A percentile compares a stretch with the other conserved stretches of the same genome.
phyloP scores from a whole-genome alignment of 2,797 vertebrate genomes.

The Gambusia yucatana region DNA sequence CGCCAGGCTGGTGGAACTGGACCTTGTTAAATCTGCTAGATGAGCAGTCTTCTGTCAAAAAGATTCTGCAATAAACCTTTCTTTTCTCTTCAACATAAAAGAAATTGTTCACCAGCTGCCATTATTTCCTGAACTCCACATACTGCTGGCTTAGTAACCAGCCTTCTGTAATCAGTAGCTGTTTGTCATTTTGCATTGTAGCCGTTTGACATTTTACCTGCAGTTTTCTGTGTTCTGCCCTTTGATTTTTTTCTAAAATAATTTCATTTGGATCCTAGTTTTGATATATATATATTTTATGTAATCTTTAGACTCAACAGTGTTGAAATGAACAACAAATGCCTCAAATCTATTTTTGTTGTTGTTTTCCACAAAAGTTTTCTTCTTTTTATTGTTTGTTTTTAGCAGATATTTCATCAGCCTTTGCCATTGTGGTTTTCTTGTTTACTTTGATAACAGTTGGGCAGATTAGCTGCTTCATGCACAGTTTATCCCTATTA shows the following conservation, averaged over 20 bases:
- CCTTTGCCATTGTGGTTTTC: not conserved
- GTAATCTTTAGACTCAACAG: not conserved
- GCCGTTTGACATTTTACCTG: conserved; percentile 15
- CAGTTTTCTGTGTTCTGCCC: conserved; percentile 6
- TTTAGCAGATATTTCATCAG: not conserved
- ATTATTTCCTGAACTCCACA: conserved; percentile 8
- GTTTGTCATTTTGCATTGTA: conserved; percentile 5
- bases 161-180: not conserved
- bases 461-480: conserved; percentile 5
- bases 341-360: not conserved
- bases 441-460: conserved; percentile 5
- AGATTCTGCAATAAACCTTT: conserved; percentile 7
- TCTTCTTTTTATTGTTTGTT: not conserved
- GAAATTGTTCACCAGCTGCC: conserved; percentile 2
- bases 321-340: not conserved
- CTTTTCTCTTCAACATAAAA: not conserved
- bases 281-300: too few species aligned
- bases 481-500: conserved; percentile 16
- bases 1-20: not conserved
- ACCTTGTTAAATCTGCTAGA: not conserved
- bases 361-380: not conserved
- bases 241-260: not conserved
- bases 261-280: conserved; percentile 5
- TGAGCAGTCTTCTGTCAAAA: not conserved
- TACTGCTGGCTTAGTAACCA: conserved; percentile 3